Percentiles rank a stretch among this genome's conserved stretches.
These are phyloP conservation scores for Morus bassanus DNA, from an alignment of 2,797 vertebrate genomes.

Conservation along the genomic window DNA sequence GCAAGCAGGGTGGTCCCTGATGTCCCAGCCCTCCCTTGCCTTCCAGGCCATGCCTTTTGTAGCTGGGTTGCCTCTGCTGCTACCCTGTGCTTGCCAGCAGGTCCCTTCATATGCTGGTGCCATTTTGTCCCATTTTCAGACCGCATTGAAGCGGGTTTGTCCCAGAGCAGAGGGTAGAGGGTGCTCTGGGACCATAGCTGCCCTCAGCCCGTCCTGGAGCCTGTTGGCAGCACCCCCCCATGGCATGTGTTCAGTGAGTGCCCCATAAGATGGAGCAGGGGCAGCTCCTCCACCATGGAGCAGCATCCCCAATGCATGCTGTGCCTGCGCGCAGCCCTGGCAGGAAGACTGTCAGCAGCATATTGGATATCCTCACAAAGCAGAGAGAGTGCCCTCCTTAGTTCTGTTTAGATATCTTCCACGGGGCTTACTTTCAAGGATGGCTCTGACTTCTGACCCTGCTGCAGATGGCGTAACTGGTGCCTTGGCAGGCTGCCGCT, in stretches of 20 bases:
- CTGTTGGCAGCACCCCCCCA: rapidly evolving
- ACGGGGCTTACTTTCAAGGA: constrained; percentile 26
- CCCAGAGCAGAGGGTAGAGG: not conserved
- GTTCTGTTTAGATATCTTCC: constrained; percentile 44
- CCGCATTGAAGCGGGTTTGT: not conserved
- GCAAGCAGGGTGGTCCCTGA: not conserved
- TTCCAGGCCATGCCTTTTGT: not conserved
- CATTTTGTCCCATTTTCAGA: not conserved
- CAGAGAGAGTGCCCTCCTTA: not conserved
- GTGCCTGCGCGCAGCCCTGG: not conserved
- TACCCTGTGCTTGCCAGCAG: not conserved
- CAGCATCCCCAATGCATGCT: rapidly evolving
- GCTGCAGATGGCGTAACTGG: constrained; percentile 35
- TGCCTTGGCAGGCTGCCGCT: constrained; percentile 50
- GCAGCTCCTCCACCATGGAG: not conserved
- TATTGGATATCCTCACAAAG: not conserved
- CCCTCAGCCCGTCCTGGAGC: rapidly evolving
- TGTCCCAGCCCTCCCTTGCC: not conserved
- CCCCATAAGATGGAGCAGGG: not conserved
- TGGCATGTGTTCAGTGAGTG: rapidly evolving
- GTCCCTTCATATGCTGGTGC: not conserved
- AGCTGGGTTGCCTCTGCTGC: not conserved
- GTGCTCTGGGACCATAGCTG: rapidly evolving
- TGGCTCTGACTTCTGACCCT: constrained; percentile 39
- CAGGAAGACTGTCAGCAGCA: constrained; percentile 18